phyloP scores from a whole-genome alignment of 2,113 vertebrate species.

The Sula dactylatra region DNA sequence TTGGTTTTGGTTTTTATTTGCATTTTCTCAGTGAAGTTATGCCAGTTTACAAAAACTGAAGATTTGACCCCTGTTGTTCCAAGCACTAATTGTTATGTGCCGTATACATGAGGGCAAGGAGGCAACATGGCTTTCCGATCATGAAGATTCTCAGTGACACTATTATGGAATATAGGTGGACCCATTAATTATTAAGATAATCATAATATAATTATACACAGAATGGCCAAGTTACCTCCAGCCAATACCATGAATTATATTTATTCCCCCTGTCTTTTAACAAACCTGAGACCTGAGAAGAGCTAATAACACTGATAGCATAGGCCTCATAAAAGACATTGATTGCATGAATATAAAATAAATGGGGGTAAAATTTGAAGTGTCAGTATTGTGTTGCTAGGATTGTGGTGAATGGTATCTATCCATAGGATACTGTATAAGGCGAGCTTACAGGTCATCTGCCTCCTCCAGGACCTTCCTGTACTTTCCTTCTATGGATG shows the following conservation, averaged over 20 bases:
- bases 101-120: background rate
- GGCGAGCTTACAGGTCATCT: background rate
- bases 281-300: background rate
- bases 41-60: background rate
- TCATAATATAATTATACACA: background rate
- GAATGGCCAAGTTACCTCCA: background rate
- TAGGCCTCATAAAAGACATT: background rate
- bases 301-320: background rate
- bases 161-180: background rate
- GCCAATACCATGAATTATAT: background rate
- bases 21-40: background rate
- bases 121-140: background rate
- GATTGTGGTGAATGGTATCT: background rate
- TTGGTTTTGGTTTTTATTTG: background rate
- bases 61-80: background rate
- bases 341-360: background rate
- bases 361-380: background rate
- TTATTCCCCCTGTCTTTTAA: background rate
- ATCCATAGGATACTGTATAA: background rate
- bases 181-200: background rate
- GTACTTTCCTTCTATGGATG: background rate
- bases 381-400: background rate
- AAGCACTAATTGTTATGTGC: background rate
- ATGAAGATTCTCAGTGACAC: background rate
- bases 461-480: background rate